Base-by-base conservation (phyloP, 2,113 vertebrate genomes). In the Zosterops borbonicus region DNA sequence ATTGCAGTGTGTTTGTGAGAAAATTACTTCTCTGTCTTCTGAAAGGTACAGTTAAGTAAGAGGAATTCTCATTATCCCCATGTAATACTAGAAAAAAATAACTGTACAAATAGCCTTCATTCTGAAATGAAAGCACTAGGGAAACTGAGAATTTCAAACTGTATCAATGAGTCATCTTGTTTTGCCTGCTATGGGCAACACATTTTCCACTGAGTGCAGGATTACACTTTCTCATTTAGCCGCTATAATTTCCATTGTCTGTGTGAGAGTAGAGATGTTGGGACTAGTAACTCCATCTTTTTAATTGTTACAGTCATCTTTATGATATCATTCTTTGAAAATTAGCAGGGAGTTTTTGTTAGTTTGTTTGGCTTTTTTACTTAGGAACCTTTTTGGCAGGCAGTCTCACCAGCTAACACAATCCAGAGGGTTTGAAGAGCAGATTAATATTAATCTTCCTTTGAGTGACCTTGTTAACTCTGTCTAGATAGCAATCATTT, bases 1-100 rank as follows among this genome's bases (percentile, higher is more conserved):
- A 95, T 44, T 94, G 67, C 78, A 77, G 70, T 1, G 1, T 93
- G 67, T 88, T 95, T 85, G 79, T 94, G 87, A 80, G 93, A 95
- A 96, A 95, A 93, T 95, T 87, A 80, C 68, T 92, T 91, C 42
- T 67, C 95, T 87, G 74, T 58, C 53, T 44, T 92, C 92, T 92
- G 89, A 80, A 95, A 95, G 87, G 94, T 94, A 91, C 90, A 92
- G 88, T 96, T 97, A 95, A 95, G 74, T 95, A 87, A 83, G 78
- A 88, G 82, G 78, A 92, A 90, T 95, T 95, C 82, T 93, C 78
- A 94, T 95, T 96, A 95, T 93, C 94, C 89, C 59, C 88, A 56
- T 85, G 83, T 86, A 95, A 94, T 77, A 55, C 79, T 90, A 85
- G 85, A 39, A 88, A 96, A 94, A 94, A 94, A 70, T 37, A 47